Conservation (phyloP, 2,113 vertebrate species). For the Eretmochelys imbricata region DNA sequence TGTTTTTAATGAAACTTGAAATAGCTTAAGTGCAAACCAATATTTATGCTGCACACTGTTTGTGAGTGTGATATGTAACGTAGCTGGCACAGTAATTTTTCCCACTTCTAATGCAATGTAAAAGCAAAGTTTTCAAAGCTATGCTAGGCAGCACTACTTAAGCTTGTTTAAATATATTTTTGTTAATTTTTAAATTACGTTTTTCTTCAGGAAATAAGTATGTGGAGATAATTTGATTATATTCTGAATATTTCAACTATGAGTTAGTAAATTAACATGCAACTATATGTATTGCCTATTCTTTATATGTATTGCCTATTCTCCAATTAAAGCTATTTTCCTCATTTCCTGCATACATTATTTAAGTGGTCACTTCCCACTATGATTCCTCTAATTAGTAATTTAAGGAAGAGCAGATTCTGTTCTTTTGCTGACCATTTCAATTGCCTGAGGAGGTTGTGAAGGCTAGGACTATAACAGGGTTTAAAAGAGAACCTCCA, state of each 20-base stretch:
- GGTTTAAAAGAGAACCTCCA: too few species aligned
- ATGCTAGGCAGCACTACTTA: not conserved
- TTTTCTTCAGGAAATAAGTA: not conserved
- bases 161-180: not conserved
- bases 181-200: not conserved
- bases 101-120: not conserved
- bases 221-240: not conserved
- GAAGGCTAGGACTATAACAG: too few species aligned
- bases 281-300: not conserved
- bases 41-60: not conserved
- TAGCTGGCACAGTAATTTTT: not conserved
- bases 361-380: conserved; percentile 31
- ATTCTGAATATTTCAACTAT: not conserved
- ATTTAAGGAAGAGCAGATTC: conserved; percentile 66
- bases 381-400: conserved; percentile 61
- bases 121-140: not conserved
- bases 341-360: conserved; percentile 42
- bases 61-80: not conserved
- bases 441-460: not conserved
- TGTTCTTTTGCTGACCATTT: conserved; percentile 64
- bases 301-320: not conserved
- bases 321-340: conserved; percentile 13
- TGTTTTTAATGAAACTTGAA: not conserved
- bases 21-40: not conserved
- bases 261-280: not conserved